Percentiles rank a stretch among this genome's conserved stretches.
Evolutionary conservation across 2,113 vertebrate genomes (phyloP).

Genomic region (Nesogale talazaci): DNA sequence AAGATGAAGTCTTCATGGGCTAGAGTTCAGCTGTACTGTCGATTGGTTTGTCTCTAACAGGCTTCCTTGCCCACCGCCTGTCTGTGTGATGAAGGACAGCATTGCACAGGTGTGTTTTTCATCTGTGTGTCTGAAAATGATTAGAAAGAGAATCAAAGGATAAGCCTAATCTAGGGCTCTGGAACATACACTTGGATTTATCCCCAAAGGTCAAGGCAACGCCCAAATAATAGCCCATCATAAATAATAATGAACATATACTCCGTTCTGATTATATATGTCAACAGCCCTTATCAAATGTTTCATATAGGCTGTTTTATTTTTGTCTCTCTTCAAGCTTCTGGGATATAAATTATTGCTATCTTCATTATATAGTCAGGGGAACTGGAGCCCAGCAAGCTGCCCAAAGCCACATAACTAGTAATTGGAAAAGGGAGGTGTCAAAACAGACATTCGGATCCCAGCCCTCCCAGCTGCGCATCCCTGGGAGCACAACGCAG

Average conservation of each 20-base stretch:
- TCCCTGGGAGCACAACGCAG: not conserved
- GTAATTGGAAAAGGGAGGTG: not conserved
- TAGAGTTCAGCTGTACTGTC: conserved; percentile 62
- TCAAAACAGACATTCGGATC: not conserved
- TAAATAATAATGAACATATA: not conserved
- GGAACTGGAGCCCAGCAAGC: not conserved
- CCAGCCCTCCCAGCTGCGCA: not conserved
- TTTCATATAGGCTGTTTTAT: not conserved
- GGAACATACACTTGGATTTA: not conserved
- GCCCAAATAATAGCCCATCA: not conserved
- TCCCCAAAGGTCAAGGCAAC: not conserved
- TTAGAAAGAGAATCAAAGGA: conserved; percentile 21
- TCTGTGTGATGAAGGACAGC: not conserved
- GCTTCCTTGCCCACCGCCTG: conserved; percentile 44
- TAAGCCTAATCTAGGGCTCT: not conserved
- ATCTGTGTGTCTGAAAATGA: not conserved
- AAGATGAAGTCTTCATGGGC: conserved; percentile 73
- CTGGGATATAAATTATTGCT: not conserved
- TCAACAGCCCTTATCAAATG: not conserved
- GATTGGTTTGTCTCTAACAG: conserved; percentile 75
- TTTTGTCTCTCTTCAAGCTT: not conserved
- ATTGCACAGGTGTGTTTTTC: not conserved
- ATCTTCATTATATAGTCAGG: not conserved
- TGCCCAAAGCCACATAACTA: not conserved
- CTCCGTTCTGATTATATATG: not conserved